Conservation (phyloP, 1,140 invertebrate species). For the Brachionus sp. region DNA sequence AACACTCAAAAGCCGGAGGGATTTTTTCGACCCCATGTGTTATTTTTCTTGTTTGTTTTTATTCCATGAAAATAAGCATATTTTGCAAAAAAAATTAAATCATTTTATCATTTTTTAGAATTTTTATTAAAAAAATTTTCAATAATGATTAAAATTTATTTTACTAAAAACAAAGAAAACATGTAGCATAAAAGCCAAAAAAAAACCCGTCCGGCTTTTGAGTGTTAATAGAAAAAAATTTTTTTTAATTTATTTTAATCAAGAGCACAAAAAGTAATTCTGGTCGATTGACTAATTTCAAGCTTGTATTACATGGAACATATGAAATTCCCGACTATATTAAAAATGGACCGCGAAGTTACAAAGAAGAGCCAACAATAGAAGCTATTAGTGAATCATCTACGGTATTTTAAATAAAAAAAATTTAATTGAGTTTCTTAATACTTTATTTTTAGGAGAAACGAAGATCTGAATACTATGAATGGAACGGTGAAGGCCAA, state of each 20-base stretch:
- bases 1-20: no score
- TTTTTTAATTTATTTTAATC: not conserved
- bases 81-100: no score
- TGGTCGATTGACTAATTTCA: constrained; percentile 17
- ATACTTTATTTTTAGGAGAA: not conserved
- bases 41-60: no score
- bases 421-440: not conserved
- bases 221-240: not conserved
- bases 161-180: no score
- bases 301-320: constrained; percentile 41
- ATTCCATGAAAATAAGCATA: no score
- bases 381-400: not conserved
- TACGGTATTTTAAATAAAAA: not conserved
- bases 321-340: constrained; percentile 27
- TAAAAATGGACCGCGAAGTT: constrained; percentile 28
- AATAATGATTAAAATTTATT: no score
- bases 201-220: no score
- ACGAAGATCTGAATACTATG: not conserved
- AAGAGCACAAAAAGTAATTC: constrained; percentile 11
- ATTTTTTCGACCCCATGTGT: no score
- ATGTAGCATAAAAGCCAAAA: no score
- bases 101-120: no score
- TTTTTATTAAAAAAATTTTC: no score
- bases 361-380: not conserved
- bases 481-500: not conserved